Conservation (phyloP, 1,140 invertebrate species). For the Drosophila parvula region DNA sequence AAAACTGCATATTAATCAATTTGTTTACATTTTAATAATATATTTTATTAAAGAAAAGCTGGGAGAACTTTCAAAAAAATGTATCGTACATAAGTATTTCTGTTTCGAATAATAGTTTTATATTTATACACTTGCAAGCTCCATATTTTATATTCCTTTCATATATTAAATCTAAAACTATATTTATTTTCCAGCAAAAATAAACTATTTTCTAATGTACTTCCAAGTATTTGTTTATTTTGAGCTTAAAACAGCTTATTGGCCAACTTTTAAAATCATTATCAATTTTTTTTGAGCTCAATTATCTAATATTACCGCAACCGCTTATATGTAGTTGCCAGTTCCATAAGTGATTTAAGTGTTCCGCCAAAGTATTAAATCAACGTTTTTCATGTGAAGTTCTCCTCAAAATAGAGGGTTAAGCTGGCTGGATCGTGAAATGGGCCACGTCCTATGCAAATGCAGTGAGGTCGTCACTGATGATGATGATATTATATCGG, state of each 20-base stretch:
- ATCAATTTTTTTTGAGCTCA: neutral
- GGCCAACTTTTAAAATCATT: neutral
- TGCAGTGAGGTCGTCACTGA: constrained; percentile 5
- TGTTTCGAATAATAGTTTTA: too few relatives aligned
- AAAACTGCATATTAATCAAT: neutral
- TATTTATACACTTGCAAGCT: too few relatives aligned
- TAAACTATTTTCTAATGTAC: neutral
- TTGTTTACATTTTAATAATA: too few relatives aligned
- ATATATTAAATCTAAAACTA: too few relatives aligned
- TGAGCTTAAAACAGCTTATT: neutral
- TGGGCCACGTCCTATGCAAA: constrained; percentile 45
- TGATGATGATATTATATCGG: constrained; percentile 15
- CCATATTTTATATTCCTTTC: too few relatives aligned
- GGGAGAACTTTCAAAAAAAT: too few relatives aligned
- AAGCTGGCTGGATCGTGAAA: neutral
- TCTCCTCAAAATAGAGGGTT: neutral
- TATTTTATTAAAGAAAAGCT: neutral
- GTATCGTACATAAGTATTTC: too few relatives aligned
- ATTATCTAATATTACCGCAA: neutral
- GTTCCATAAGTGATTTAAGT: neutral
- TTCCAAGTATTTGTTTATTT: neutral
- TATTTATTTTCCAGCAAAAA: neutral
- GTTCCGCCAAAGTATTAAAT: constrained; percentile 1
- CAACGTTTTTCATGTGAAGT: neutral
- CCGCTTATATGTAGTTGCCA: neutral